Evolutionary conservation across 2,888 invertebrate species (phyloP).

Genomic region (Melikaiella ostensackeni): DNA sequence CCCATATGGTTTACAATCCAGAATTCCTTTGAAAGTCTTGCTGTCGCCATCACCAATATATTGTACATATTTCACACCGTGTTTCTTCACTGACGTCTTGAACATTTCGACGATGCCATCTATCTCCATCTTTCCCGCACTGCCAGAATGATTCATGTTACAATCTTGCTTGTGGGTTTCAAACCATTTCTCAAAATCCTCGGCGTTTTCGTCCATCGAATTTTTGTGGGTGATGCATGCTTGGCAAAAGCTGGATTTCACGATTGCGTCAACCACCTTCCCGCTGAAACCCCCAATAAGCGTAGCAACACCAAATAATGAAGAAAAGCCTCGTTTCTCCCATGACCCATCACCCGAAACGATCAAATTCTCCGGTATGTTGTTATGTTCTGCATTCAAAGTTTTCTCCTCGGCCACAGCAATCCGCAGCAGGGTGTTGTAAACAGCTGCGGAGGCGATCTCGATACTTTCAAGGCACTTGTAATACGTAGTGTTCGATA

Average conservation of each 20-base stretch:
- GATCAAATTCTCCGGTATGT: background rate
- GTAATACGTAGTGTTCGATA: background rate
- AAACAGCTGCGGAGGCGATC: background rate
- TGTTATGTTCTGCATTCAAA: background rate
- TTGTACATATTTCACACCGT: constrained; percentile 32
- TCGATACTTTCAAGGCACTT: background rate
- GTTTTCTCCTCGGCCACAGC: background rate
- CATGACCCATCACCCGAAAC: background rate
- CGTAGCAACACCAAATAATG: constrained; percentile 37
- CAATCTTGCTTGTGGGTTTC: constrained; percentile 43
- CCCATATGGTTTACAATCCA: constrained; percentile 41
- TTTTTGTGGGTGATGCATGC: background rate
- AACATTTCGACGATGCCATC: constrained; percentile 41
- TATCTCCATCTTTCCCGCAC: constrained; percentile 43
- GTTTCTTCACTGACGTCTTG: constrained; percentile 24
- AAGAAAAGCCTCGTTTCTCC: constrained; percentile 38
- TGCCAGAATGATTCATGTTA: constrained; percentile 43
- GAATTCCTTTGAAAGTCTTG: constrained; percentile 44
- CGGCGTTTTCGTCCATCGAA: constrained; percentile 17
- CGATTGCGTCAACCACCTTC: constrained; percentile 42
- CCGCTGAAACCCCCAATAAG: constrained; percentile 36
- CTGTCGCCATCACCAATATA: constrained; percentile 43
- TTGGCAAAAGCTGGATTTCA: constrained; percentile 35
- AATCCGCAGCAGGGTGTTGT: background rate
- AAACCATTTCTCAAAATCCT: constrained; percentile 38